A percentile compares a stretch with the other conserved stretches of the same genome.
Evolutionary conservation across 1,140 invertebrate genomes (phyloP).

Genomic region (Drosophila ficusphila): DNA sequence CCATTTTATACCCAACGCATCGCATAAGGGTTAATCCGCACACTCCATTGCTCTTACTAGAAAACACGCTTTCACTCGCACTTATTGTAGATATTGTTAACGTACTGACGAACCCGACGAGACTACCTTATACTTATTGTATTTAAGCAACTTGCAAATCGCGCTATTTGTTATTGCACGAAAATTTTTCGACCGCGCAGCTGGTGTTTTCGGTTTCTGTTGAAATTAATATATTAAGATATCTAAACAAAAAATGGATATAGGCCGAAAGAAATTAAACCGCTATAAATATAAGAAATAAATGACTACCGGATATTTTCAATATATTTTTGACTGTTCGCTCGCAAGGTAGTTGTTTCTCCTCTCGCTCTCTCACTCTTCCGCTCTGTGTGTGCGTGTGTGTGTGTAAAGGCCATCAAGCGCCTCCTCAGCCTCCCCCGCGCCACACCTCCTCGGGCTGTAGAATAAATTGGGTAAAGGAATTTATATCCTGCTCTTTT

Average conservation of each 20-base stretch:
- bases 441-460: conserved; percentile 9
- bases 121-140: too few relatives aligned
- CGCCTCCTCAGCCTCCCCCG: background rate
- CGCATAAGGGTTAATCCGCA: too few relatives aligned
- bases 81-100: too few relatives aligned
- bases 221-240: background rate
- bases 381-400: conserved; percentile 1
- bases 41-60: too few relatives aligned
- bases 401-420: conserved; percentile 45
- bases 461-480: conserved; percentile 44
- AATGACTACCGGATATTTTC: background rate
- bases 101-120: too few relatives aligned
- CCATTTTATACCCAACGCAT: too few relatives aligned
- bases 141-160: background rate
- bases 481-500: conserved; percentile 33
- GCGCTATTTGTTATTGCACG: background rate
- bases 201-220: conserved; percentile 5
- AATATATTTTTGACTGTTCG: conserved; percentile 39
- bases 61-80: too few relatives aligned
- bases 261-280: conserved; percentile 5
- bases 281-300: background rate
- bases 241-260: conserved; percentile 6
- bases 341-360: conserved; percentile 34
- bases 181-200: conserved; percentile 8
- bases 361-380: background rate